Evolutionary conservation across 2,113 vertebrate species (phyloP), one percentile per base, ranked within the genome.

Genomic region (Carassius gibelio): DNA sequence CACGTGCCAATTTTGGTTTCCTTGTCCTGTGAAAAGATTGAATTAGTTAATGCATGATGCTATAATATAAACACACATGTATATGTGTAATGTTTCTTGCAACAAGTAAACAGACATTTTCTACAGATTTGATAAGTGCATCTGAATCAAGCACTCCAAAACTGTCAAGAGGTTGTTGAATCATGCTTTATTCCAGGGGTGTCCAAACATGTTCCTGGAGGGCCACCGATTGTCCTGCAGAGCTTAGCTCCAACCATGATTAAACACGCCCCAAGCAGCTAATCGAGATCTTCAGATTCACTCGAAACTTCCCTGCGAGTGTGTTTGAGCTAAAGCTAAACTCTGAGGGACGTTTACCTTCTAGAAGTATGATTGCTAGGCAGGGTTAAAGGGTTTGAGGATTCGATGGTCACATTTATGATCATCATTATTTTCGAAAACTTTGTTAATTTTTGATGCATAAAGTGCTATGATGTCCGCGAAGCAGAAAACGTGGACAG

Each of bases 1-100:
- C 98, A 99, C 0, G 97, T 99, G 62, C 98, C 98, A 0, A 97
- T 96, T 92, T 97, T 98, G 8, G 97, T 99, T 19, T 96, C 95
- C 93, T 99, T 99, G 92, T 99, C 98, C 98, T 99, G 93, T 1
- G 87, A 38, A 88, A 80, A 88, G 55, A 78, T 52, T 84, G 2
- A 52, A 34, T 17, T 81, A 3, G 48, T 11, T 72, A 64, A 55
- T 61, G 1, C 14, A 80, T 23, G 6, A 61, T 42, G 52, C 34
- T 15, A n/a, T 0, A 30, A 48, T 66, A 72, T 64, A 71, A 8
- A 45, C 0, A 45, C 8, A 45, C 8, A 42, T 3, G 11, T 11
- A 48, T 50, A 72, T 21, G 10, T 45, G 2, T 50, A 50, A 50
- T 50, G 48, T 50, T 50, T 50, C 48, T 50, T 50, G 48, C 48